Base-by-base conservation (phyloP, 2,113 vertebrate species). In the Halichoeres trimaculatus region DNA sequence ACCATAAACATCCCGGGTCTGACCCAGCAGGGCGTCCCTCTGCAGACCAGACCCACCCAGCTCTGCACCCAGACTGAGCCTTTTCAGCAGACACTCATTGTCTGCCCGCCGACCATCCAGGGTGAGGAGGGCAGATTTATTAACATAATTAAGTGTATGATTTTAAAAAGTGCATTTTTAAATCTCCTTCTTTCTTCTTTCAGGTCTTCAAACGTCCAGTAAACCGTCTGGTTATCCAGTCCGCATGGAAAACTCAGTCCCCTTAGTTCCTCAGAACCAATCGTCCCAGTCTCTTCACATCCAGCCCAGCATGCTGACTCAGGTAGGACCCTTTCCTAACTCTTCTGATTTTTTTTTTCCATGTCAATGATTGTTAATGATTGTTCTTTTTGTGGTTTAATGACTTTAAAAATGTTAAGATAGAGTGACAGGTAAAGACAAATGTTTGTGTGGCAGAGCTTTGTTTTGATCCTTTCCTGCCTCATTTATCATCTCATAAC, bases 61-160 rank as follows among this genome's bases (percentile, higher is more conserved):
- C 96, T 99, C 84, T 99, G 98, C 68, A 89, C 95, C 3, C 98
- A 98, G 89, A 93, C 96, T 0, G 98, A 99, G 60, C 97, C 98
- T 22, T 99, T 98, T 94, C 98, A 99, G 83, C 97, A 99, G 70
- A 98, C 98, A 0, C 98, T 99, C 90, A 99, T 99, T 23, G 97
- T 99, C 8, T 99, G 98, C 80, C 98, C 98, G 45, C 96, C 98
- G 60, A 95, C 97, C 89, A 98, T 99, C 84, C 98, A 99, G 86
- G 96, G 98, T 99, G 90, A 95, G 94, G 45, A 0, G 0, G 23
- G 12, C 12, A 19, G 26, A 65, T 43, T 10, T n/a, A 4, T 30
- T 4, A 30, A 30, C 3, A 30, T 30, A 6, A 13, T 30, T 3
- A 30, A 30, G 3, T 30, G 30, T 30, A 4, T 30, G 30, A 30